Conservation (phyloP, 2,113 vertebrate genomes). For the Dermatemys mawii region DNA sequence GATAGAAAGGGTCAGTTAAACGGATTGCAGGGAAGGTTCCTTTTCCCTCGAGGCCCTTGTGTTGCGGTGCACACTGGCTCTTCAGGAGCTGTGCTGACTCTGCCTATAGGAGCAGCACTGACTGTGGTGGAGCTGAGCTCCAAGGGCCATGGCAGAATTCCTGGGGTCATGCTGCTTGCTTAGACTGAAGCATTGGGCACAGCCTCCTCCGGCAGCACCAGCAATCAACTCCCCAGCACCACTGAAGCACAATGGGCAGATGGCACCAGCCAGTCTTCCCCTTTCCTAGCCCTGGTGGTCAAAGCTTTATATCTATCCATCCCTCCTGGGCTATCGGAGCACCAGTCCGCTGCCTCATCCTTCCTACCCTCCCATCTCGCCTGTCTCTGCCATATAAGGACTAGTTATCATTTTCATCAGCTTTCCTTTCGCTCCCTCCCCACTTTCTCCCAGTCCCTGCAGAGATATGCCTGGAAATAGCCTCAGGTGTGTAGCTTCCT, state of each 20-base stretch:
- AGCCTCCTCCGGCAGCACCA: neutral
- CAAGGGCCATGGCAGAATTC: no score
- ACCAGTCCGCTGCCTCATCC: neutral
- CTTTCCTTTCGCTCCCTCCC: neutral
- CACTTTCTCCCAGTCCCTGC: neutral
- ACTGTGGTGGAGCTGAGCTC: no score
- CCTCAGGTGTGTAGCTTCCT: no score
- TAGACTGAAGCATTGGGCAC: no score
- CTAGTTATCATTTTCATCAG: neutral
- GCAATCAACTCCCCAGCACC: neutral
- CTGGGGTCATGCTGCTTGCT: no score
- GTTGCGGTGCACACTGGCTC: no score
- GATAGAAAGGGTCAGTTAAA: no score
- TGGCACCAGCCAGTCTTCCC: neutral
- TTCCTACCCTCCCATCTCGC: neutral
- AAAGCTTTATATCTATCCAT: neutral
- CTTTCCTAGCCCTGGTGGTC: rapidly evolving
- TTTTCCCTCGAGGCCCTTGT: no score
- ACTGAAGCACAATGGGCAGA: neutral
- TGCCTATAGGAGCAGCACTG: no score
- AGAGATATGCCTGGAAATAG: neutral
- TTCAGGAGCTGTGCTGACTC: no score
- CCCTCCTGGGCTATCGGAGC: rapidly evolving
- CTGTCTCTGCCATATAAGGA: rapidly evolving
- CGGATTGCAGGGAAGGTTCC: no score